Conservation (phyloP, 2,113 vertebrate species). For the Glaucomys volans region DNA sequence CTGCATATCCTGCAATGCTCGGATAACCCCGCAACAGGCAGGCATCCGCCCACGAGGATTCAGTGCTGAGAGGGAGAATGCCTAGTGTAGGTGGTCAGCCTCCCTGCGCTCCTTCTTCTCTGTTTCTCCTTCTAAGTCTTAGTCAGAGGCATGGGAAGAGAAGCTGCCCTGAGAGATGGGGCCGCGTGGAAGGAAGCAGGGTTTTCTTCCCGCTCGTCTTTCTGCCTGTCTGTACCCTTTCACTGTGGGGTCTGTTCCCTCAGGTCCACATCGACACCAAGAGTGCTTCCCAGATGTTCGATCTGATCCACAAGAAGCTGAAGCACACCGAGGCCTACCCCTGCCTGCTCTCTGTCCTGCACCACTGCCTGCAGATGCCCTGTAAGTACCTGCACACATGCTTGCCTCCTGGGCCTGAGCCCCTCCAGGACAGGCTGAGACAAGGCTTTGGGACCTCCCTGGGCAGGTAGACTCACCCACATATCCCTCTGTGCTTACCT, state of each 20-base stretch:
- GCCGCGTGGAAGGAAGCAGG: not conserved
- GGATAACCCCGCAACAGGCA: not conserved
- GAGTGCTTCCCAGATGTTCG: slow-evolving; percentile 98
- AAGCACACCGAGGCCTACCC: slow-evolving; percentile 97
- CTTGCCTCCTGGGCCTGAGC: rapidly evolving
- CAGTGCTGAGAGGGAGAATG: not conserved
- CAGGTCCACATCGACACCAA: slow-evolving; percentile 97
- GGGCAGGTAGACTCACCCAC: not conserved
- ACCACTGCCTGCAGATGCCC: slow-evolving; percentile 98
- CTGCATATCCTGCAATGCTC: too few relatives aligned
- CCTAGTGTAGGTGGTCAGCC: not conserved
- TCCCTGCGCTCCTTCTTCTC: not conserved
- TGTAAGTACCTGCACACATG: slow-evolving; percentile 88
- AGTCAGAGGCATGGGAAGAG: not conserved
- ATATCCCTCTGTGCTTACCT: not conserved
- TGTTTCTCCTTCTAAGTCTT: not conserved
- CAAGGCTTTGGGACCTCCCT: not conserved
- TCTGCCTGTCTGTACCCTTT: not conserved
- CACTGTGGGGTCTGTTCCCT: not conserved
- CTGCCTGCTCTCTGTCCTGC: slow-evolving; percentile 96
- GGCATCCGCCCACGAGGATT: not conserved
- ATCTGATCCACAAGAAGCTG: slow-evolving; percentile 96
- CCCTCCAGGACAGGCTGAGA: not conserved
- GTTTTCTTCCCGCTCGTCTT: not conserved
- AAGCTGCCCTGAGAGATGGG: not conserved